A percentile compares a stretch with the other conserved stretches of the same genome.
These are phyloP conservation scores for Euspilapteryx auroguttella DNA, from an alignment of 2,888 invertebrate genomes.

Conservation along the genomic window DNA sequence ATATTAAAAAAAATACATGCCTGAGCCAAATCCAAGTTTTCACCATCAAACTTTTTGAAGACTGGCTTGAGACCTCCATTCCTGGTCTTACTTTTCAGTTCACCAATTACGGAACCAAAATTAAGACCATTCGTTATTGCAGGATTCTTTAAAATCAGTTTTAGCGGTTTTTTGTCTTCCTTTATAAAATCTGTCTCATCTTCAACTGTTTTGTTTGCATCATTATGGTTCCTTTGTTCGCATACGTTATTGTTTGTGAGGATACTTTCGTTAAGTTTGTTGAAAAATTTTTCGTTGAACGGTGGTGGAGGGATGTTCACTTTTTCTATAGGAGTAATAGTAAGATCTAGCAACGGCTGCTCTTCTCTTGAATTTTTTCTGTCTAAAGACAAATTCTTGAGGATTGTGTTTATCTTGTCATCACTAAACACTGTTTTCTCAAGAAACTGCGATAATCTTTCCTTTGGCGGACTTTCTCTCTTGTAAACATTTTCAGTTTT, in stretches of 20 bases:
- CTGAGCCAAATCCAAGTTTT: constrained; percentile 26
- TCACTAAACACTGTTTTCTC: constrained; percentile 48
- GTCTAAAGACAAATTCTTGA: constrained; percentile 43
- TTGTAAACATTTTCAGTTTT: constrained; percentile 15
- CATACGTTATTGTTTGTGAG: background rate
- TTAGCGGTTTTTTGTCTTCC: constrained; percentile 15
- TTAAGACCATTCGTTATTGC: constrained; percentile 34
- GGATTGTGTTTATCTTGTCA: constrained; percentile 45
- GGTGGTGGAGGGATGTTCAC: background rate
- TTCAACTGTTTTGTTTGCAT: background rate
- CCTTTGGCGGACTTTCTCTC: constrained; percentile 47
- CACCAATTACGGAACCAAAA: constrained; percentile 49
- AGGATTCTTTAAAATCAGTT: constrained; percentile 33
- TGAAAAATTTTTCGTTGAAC: background rate
- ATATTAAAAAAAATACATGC: constrained; percentile 18
- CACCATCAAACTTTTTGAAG: constrained; percentile 42
- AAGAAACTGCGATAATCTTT: constrained; percentile 38
- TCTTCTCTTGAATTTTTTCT: constrained; percentile 17
- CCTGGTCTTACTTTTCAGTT: constrained; percentile 41
- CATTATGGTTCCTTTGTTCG: background rate
- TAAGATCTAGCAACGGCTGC: constrained; percentile 10
- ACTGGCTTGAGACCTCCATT: constrained; percentile 44
- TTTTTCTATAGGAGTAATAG: constrained; percentile 10
- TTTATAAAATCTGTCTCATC: constrained; percentile 14
- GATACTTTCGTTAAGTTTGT: background rate